Conservation (phyloP, 2,113 vertebrate genomes). For the Speoplatyrhinus poulsoni region DNA sequence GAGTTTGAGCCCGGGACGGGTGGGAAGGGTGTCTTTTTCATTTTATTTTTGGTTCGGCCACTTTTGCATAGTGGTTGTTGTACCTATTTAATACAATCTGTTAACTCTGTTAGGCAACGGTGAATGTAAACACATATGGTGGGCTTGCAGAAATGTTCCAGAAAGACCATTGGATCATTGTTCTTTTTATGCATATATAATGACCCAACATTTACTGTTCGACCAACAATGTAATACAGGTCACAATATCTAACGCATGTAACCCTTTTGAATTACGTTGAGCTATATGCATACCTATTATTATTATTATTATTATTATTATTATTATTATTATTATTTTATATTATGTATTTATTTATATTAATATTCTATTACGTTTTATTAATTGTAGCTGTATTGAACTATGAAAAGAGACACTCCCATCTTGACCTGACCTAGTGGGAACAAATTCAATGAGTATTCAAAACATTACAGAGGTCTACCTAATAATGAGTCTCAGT, state of each 20-base stretch:
- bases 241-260: too few relatives aligned
- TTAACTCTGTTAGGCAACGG: slow-evolving; percentile 63
- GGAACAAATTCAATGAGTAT: too few relatives aligned
- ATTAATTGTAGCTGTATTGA: neutral
- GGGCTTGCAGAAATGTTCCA: slow-evolving; percentile 53
- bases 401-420: slow-evolving; percentile 1
- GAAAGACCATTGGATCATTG: slow-evolving; percentile 25
- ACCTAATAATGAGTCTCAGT: too few relatives aligned
- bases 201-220: slow-evolving; percentile 14
- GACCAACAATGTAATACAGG: too few relatives aligned
- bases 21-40: neutral
- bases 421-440: too few relatives aligned
- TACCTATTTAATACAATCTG: slow-evolving; percentile 57
- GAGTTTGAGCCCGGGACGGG: slow-evolving; percentile 16
- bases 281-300: too few relatives aligned
- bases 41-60: slow-evolving; percentile 26
- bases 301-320: too few relatives aligned
- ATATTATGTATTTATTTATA: too few relatives aligned
- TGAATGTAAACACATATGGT: slow-evolving; percentile 63
- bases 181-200: slow-evolving; percentile 47
- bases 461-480: too few relatives aligned
- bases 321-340: too few relatives aligned
- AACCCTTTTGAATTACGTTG: too few relatives aligned
- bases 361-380: too few relatives aligned
- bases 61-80: slow-evolving; percentile 47